Conservation (phyloP, 2,113 vertebrate species). For the Loxodonta africana region DNA sequence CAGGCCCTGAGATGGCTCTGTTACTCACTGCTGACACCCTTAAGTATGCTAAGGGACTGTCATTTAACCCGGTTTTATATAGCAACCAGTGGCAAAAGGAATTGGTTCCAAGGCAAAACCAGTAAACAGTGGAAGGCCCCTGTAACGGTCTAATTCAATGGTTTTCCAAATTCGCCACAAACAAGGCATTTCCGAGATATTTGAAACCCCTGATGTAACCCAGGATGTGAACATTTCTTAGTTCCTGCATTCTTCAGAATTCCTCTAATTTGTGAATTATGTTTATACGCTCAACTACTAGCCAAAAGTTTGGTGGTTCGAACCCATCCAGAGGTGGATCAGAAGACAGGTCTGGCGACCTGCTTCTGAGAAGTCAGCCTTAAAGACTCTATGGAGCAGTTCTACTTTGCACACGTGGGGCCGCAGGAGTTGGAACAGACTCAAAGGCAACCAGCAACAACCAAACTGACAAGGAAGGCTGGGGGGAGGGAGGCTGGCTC, state of each 20-base stretch:
- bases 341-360: too few species aligned
- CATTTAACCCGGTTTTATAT: neutral
- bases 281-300: neutral
- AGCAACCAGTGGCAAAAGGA: neutral
- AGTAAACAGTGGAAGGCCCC: neutral
- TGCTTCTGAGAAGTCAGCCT: too few species aligned
- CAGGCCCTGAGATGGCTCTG: neutral
- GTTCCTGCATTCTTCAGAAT: neutral
- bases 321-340: too few species aligned
- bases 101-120: neutral
- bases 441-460: too few species aligned
- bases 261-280: neutral
- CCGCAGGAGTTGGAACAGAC: too few species aligned
- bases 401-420: too few species aligned
- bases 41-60: neutral
- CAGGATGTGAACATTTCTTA: neutral
- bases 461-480: too few species aligned
- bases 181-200: neutral
- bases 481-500: neutral
- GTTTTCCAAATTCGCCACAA: neutral
- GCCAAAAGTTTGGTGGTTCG: too few species aligned
- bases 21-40: neutral
- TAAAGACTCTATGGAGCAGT: too few species aligned
- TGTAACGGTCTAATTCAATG: neutral
- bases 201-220: neutral